Conservation (phyloP, 2,888 invertebrate genomes). For the Mechanitis messenoides region DNA sequence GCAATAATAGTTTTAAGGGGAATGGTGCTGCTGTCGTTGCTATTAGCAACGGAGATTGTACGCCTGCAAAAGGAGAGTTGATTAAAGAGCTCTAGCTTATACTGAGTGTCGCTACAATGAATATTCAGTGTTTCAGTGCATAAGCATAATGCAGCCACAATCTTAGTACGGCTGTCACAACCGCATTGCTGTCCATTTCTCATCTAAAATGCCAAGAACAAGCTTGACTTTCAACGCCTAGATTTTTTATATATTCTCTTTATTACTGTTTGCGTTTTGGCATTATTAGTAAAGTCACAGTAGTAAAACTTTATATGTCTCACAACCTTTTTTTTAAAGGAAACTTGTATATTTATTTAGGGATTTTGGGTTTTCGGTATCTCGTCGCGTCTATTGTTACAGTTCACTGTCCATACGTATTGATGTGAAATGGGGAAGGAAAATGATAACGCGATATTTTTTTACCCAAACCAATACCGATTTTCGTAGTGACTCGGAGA, state of each 20-base stretch:
- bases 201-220: conserved; percentile 65
- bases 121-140: conserved; percentile 68
- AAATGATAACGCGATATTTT: conserved; percentile 38
- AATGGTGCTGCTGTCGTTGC: conserved; percentile 32
- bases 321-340: not conserved
- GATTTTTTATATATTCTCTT: conserved; percentile 22
- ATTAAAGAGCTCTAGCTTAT: conserved; percentile 57
- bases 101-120: conserved; percentile 54
- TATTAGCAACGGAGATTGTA: conserved; percentile 39
- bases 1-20: conserved; percentile 29
- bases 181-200: conserved; percentile 66
- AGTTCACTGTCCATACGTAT: not conserved
- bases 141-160: conserved; percentile 63
- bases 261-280: conserved; percentile 6
- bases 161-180: conserved; percentile 60
- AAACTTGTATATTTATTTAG: not conserved
- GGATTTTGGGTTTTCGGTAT: not conserved
- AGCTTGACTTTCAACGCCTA: conserved; percentile 33
- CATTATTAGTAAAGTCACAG: not conserved
- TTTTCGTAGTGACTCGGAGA: conserved; percentile 37
- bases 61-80: conserved; percentile 52
- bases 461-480: conserved; percentile 26
- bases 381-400: not conserved
- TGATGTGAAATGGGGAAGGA: conserved; percentile 37
- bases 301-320: not conserved